Evolutionary conservation across 64 coral and sea anemone species (phyloP).

Genomic region (Dendrophyllia cribrosa): DNA sequence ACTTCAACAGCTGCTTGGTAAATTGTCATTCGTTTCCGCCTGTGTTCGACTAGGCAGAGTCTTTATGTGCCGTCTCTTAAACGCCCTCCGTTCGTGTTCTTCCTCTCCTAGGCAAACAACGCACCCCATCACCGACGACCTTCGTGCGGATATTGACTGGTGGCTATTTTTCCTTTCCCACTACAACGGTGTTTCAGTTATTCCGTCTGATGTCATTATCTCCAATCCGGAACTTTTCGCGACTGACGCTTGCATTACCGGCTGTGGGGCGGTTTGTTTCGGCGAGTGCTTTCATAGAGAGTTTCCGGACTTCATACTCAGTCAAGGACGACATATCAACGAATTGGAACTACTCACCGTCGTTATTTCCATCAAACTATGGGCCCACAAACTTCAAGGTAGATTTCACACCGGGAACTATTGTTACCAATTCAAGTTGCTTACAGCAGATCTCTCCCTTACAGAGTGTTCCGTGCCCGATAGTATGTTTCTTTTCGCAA

Average conservation of each 20-base stretch:
- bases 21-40: constrained; percentile 52
- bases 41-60: constrained; percentile 55
- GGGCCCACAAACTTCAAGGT: constrained; percentile 7
- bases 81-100: constrained; percentile 31
- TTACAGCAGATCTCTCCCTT: constrained; percentile 10
- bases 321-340: constrained; percentile 41
- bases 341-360: constrained; percentile 53
- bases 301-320: constrained; percentile 44
- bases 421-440: constrained; percentile 23
- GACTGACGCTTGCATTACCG: constrained; percentile 57
- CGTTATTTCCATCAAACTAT: constrained; percentile 41
- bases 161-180: constrained; percentile 57
- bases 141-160: constrained; percentile 59
- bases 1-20: constrained; percentile 32
- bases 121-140: constrained; percentile 14
- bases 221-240: constrained; percentile 63
- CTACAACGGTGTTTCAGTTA: constrained; percentile 71
- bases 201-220: constrained; percentile 54
- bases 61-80: constrained; percentile 58
- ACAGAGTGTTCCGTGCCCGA: constrained; percentile 20
- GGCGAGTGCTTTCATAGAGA: constrained; percentile 50
- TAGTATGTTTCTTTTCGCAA: constrained; percentile 21
- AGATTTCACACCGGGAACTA: constrained; percentile 9
- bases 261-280: constrained; percentile 65
- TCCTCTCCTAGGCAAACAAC: constrained; percentile 18